Evolutionary conservation across 2,797 vertebrate genomes (phyloP).

Genomic region (Tinamus major): DNA sequence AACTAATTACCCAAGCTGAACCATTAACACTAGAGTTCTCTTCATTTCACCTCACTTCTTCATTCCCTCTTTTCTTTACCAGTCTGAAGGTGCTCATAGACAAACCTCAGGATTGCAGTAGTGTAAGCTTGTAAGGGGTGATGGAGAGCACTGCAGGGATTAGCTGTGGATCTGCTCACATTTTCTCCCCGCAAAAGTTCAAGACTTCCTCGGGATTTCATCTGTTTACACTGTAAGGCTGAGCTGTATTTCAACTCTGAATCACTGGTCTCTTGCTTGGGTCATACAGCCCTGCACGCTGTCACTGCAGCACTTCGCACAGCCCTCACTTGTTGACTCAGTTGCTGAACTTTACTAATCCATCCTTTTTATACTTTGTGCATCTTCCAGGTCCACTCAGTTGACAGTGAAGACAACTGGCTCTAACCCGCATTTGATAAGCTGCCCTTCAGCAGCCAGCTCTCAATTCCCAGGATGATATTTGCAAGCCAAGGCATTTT

Average conservation of each 20-base stretch:
- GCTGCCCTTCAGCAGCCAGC: background rate
- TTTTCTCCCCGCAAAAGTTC: background rate
- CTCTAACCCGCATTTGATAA: background rate
- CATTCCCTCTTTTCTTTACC: background rate
- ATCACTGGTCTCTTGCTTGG: background rate
- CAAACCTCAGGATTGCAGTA: accelerated
- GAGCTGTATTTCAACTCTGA: background rate
- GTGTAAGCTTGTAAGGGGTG: background rate
- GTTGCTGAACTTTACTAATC: background rate
- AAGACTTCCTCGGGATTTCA: background rate
- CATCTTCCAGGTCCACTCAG: background rate
- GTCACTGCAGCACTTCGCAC: background rate
- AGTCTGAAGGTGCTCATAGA: background rate
- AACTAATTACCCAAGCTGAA: background rate
- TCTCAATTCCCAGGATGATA: background rate
- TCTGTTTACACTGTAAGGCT: background rate
- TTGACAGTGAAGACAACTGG: background rate
- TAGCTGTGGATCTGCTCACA: background rate
- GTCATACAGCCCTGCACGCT: background rate
- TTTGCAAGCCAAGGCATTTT: constrained; percentile 10
- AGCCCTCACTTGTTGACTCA: background rate
- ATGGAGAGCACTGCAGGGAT: background rate
- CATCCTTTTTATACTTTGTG: background rate
- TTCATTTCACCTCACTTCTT: background rate
- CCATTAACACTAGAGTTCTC: background rate